Evolutionary conservation across 2,113 vertebrate genomes (phyloP), one percentile per base, ranked within the genome.

Genomic region (Chunga burmeisteri): DNA sequence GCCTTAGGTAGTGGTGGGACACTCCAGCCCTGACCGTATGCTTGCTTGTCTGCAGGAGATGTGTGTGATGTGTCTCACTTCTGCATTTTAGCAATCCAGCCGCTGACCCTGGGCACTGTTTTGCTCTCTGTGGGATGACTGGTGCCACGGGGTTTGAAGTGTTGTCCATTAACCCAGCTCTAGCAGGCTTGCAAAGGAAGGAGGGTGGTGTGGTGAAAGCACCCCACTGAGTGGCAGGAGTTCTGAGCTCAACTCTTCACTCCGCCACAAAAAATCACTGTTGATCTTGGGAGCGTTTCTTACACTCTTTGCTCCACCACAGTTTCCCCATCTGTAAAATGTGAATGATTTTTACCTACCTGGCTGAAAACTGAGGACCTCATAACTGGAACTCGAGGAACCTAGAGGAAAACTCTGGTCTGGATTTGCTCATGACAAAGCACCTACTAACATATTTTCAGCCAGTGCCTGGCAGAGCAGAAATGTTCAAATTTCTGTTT

Each of bases 341-440:
- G 32, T 62, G 89, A 89, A 93, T 36, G 78, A 78, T 47, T 96
- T 97, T 95, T 95, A 95, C 96, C 67, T 94, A 91, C 74, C 93
- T 97, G 89, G 89, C 73, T 97, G 95, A 95, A 95, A 95, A 85
- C 56, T 89, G 81, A 91, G 81, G 66, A 86, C 52, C 53, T 96
- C 86, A 29, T 59, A 86, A 89, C 72, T 93, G 93, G 84, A 96
- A 85, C 70, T 95, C 4, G 4, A 95, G 93, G 95, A 96, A 96
- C 84, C 58, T 82, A 16, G 50, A 77, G 78, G 72, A 50, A 86
- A 95, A 77, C 29, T 92, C 81, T 85, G 86, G 93, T 80, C 84
- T 93, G 93, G 89, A 90, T 90, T 95, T 83, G 71, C 66, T 93
- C 71, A 70, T 70, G 93, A 96, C 93, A 89, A 95, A 94, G 86